Evolutionary conservation across 2,797 vertebrate species (phyloP).

Genomic region (Myotis daubentonii): DNA sequence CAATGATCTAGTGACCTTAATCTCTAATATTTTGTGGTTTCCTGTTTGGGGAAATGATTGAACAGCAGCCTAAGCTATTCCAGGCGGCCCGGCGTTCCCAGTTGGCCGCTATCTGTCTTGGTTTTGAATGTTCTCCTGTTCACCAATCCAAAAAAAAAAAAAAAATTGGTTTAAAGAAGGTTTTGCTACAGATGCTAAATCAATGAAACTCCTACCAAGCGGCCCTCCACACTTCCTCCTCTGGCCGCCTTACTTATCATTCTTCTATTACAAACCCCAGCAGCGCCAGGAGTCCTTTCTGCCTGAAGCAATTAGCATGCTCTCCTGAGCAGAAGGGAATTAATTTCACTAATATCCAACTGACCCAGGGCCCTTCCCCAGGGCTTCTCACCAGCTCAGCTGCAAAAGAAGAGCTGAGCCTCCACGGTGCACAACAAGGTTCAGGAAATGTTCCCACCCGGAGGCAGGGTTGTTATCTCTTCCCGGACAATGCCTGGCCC

Average conservation of each 20-base stretch:
- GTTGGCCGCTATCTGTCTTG: conserved; percentile 61
- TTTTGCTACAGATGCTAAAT: conserved; percentile 62
- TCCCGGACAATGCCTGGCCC: background rate
- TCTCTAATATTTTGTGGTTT: conserved; percentile 79
- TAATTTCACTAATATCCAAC: conserved; percentile 74
- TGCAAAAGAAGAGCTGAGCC: conserved; percentile 60
- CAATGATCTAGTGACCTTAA: conserved; percentile 75
- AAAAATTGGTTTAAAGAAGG: background rate
- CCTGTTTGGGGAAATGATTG: conserved; percentile 75
- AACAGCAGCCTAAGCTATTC: conserved; percentile 71
- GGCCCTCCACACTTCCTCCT: conserved; percentile 48
- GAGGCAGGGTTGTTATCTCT: background rate
- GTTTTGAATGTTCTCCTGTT: conserved; percentile 65
- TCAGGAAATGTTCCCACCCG: background rate
- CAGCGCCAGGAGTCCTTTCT: background rate
- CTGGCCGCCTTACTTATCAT: conserved; percentile 40
- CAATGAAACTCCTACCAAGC: conserved; percentile 68
- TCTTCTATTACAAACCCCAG: conserved; percentile 53
- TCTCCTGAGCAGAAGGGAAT: conserved; percentile 72
- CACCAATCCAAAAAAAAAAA: conserved; percentile 52
- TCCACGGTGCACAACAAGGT: background rate
- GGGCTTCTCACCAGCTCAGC: conserved; percentile 65
- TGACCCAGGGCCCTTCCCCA: conserved; percentile 66
- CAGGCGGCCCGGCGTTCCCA: conserved; percentile 66
- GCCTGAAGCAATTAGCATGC: conserved; percentile 55